Evolutionary conservation across 1,140 invertebrate genomes (phyloP).

Genomic region (Andricus grossulariae): DNA sequence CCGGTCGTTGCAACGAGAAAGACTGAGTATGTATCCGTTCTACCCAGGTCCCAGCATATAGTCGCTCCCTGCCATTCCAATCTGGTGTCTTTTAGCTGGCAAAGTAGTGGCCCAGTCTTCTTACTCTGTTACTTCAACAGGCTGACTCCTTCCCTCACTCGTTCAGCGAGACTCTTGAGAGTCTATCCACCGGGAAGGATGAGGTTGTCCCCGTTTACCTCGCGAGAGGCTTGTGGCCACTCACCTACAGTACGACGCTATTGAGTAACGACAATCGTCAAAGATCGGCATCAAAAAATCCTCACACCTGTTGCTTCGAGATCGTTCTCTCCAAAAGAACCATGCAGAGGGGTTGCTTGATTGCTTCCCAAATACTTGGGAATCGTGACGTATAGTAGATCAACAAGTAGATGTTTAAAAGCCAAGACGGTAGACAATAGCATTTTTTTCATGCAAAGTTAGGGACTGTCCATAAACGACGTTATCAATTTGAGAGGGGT

Average conservation of each 20-base stretch:
- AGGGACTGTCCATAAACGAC: no score
- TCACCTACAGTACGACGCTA: conserved; percentile 40
- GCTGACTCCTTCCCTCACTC: conserved; percentile 34
- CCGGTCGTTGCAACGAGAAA: conserved; percentile 67
- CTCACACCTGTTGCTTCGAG: neutral
- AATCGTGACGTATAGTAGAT: no score
- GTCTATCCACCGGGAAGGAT: conserved; percentile 40
- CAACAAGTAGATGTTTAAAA: no score
- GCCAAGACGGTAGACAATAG: no score
- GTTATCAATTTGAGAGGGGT: no score
- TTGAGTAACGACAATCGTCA: conserved; percentile 14
- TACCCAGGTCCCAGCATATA: conserved; percentile 42
- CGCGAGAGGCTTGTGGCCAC: conserved; percentile 40
- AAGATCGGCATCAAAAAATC: neutral
- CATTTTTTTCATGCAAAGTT: no score
- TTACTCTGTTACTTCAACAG: conserved; percentile 37
- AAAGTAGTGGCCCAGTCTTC: conserved; percentile 31
- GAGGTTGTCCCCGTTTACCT: conserved; percentile 60
- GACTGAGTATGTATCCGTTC: conserved; percentile 68
- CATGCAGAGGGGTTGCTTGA: no score
- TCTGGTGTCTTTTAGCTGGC: conserved; percentile 55
- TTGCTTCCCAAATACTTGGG: no score
- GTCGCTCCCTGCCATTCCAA: conserved; percentile 64
- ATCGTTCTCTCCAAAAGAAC: neutral
- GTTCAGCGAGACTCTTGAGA: conserved; percentile 38